Conservation (phyloP, 1,140 invertebrate species). For the Leptoteleia sp. region DNA sequence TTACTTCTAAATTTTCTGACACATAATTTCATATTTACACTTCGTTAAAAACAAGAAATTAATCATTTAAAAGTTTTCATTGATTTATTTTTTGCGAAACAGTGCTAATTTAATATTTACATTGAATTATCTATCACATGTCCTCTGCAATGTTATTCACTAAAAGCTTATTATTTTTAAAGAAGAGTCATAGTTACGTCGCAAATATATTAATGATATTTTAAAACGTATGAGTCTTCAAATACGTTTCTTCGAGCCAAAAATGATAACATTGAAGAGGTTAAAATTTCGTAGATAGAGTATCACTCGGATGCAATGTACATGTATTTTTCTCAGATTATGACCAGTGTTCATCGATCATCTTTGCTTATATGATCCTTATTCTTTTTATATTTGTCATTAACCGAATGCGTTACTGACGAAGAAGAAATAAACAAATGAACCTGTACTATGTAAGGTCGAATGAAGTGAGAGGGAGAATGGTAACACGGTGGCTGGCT, state of each 20-base stretch:
- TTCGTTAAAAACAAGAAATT: too few relatives aligned
- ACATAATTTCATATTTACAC: too few relatives aligned
- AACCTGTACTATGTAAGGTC: constrained; percentile 21
- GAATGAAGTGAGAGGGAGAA: constrained; percentile 35
- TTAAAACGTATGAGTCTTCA: not conserved
- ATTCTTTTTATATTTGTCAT: constrained; percentile 42
- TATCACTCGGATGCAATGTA: constrained; percentile 49
- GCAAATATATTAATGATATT: constrained; percentile 10
- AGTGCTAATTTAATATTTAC: too few relatives aligned
- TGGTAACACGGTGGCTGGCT: constrained; percentile 58
- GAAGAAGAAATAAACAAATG: constrained; percentile 40
- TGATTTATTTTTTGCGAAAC: too few relatives aligned
- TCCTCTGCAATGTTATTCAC: too few relatives aligned
- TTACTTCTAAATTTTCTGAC: too few relatives aligned
- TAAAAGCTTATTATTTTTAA: too few relatives aligned
- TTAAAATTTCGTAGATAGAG: constrained; percentile 39
- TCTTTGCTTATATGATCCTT: constrained; percentile 25
- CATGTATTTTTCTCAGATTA: constrained; percentile 44
- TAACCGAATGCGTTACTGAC: too few relatives aligned
- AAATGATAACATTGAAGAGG: constrained; percentile 26
- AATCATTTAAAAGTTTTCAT: too few relatives aligned
- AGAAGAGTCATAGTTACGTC: too few relatives aligned
- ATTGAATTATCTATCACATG: too few relatives aligned
- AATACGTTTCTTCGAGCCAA: constrained; percentile 1
- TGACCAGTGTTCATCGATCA: constrained; percentile 50